Evolutionary conservation across 2,888 invertebrate genomes (phyloP).

Genomic region (Limnephilus rhombicus): DNA sequence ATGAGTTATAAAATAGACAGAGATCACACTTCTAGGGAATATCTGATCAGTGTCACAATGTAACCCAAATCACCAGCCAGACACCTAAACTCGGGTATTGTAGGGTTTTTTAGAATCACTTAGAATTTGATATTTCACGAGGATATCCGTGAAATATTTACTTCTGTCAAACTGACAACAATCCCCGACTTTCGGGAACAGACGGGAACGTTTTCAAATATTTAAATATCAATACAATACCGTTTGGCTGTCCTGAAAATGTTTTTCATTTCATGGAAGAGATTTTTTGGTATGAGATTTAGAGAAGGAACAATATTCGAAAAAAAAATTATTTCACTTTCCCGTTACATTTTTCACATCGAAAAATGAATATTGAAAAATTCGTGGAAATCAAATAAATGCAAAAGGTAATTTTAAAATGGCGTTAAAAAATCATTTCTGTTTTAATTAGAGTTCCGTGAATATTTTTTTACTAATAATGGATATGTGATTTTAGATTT

Average conservation of each 20-base stretch:
- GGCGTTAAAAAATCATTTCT: too few relatives aligned
- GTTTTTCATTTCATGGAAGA: neutral
- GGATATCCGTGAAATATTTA: neutral
- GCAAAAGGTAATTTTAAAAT: too few relatives aligned
- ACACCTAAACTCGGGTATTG: neutral
- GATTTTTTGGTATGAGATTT: neutral
- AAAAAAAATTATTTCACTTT: neutral
- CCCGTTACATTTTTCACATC: too few relatives aligned
- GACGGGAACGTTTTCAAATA: slow-evolving; percentile 11
- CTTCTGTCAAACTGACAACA: slow-evolving; percentile 9
- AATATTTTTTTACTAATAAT: too few relatives aligned
- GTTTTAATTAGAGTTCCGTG: too few relatives aligned
- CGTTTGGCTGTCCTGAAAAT: neutral
- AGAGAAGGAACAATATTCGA: neutral
- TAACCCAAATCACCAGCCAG: neutral
- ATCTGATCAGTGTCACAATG: neutral
- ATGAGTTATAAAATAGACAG: neutral
- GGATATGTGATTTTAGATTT: too few relatives aligned
- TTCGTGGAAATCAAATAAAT: too few relatives aligned
- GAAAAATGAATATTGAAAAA: too few relatives aligned
- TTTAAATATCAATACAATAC: neutral
- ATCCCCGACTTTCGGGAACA: neutral
- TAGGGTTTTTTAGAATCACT: neutral
- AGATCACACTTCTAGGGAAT: neutral
- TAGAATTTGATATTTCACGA: neutral